Evolutionary conservation across 92 coral and sea anemone species (phyloP), one percentile per base, ranked within the genome.

Genomic region (Zoanthus solanderi): DNA sequence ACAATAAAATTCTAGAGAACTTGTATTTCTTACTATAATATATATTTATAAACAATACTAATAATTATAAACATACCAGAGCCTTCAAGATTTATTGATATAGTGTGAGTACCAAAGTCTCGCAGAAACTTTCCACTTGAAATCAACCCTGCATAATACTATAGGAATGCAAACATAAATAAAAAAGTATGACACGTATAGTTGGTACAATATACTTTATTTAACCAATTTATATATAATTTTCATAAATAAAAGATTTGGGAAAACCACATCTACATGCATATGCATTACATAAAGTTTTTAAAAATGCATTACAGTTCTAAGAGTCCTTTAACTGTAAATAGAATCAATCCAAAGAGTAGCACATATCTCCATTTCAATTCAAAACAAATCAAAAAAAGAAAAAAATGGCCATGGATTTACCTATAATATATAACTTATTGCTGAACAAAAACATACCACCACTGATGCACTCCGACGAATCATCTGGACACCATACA

Each of bases 91-190:
- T 79, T 69, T 29, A 82, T 71, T 60, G 47, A 17, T 32, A 81
- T 88, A 53, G 91, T 83, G 54, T 53, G 78, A 58, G 91, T 88
- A 37, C 88, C 88, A 88, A 54, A 88, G 79, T 88, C 83, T 53
- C 90, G 46, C 10, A 88, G 71, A 79, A 88, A 88, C 57, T 71
- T 50, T 66, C 71, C 69, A 15, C 58, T 79, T 30, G 60, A 54
- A 46, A 88, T 65, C 30, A 73, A 79, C 42, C 77, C 91, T 34
- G 45, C 88, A 88, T 61, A 88, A 57, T 88, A 79, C 91, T 88
- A 81, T 66, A 28, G 52, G 45, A 72, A 72, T 72, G 77, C 52
- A 58, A 58, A 47, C 52, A 47, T 47, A 47, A 47, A 58, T 58
- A 5, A 58, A 58, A 47, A 4, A 4, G 8, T 8, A 8, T 47